Conservation (phyloP, 2,797 vertebrate genomes). For the Phylloscopus collybita region DNA sequence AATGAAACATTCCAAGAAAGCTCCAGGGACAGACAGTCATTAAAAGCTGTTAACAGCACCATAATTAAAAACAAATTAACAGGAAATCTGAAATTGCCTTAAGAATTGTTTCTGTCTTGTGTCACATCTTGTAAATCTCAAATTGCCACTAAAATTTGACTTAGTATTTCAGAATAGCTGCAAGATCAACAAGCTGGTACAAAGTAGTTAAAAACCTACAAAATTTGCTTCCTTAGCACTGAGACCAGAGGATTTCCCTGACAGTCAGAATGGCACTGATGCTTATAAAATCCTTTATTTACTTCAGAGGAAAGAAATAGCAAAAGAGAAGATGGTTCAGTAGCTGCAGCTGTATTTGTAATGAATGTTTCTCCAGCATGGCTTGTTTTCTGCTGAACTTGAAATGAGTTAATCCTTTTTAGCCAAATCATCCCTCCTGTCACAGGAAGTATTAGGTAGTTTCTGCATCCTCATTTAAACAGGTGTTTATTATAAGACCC, state of each 20-base stretch:
- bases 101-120: conserved; percentile 16
- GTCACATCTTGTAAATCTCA: conserved; percentile 28
- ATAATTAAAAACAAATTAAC: conserved; percentile 44
- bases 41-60: conserved; percentile 19
- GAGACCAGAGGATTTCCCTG: neutral
- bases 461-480: neutral
- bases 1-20: neutral
- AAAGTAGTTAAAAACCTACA: neutral
- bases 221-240: neutral
- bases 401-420: neutral
- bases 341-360: neutral
- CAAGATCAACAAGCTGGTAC: neutral
- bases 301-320: neutral
- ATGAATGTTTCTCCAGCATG: neutral
- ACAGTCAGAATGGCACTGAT: neutral
- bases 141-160: conserved; percentile 32
- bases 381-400: neutral
- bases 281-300: neutral
- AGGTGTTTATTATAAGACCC: neutral
- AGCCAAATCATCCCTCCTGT: neutral
- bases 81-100: conserved; percentile 9
- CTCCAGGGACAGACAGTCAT: neutral
- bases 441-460: neutral
- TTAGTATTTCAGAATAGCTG: neutral
- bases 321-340: neutral